Percentiles rank a stretch among this genome's conserved stretches.
Conservation (phyloP, 1,140 invertebrate species). For the Teleogryllus occipitalis region DNA sequence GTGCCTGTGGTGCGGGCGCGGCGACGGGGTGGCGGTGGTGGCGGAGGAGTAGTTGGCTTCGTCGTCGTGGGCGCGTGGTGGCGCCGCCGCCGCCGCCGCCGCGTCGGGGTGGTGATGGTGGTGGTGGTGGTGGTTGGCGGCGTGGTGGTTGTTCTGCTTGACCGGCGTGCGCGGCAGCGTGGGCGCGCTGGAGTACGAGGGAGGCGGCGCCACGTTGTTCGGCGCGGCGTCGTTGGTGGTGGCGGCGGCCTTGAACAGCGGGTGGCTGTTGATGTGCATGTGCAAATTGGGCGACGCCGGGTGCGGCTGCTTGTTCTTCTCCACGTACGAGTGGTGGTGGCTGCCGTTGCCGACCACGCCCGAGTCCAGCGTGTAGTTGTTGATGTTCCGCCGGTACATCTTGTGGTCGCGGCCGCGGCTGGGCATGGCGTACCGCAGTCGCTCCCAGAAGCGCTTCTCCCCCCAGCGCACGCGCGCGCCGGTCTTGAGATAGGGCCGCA, state of each 20-base stretch:
- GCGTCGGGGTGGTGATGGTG: slow-evolving; percentile 43
- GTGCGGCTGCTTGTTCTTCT: slow-evolving; percentile 29
- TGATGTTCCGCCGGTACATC: slow-evolving; percentile 63
- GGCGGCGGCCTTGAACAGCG: slow-evolving; percentile 40
- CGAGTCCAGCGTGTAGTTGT: slow-evolving; percentile 64
- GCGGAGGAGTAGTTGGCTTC: slow-evolving; percentile 53
- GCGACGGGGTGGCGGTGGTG: slow-evolving; percentile 53
- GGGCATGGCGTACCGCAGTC: slow-evolving; percentile 81
- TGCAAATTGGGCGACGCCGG: slow-evolving; percentile 23
- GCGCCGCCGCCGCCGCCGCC: slow-evolving; percentile 48
- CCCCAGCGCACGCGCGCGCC: slow-evolving; percentile 75
- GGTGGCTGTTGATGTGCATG: slow-evolving; percentile 34
- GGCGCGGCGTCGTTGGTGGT: slow-evolving; percentile 26
- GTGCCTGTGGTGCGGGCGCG: slow-evolving; percentile 47
- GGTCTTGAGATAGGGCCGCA: slow-evolving; percentile 80
- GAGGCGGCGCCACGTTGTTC: slow-evolving; percentile 25
- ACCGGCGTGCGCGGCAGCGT: slow-evolving; percentile 34
- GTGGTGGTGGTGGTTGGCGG: slow-evolving; percentile 41
- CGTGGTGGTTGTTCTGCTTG: slow-evolving; percentile 36
- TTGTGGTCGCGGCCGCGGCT: slow-evolving; percentile 47
- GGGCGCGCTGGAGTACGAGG: slow-evolving; percentile 30
- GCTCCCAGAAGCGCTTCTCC: slow-evolving; percentile 86
- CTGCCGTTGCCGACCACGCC: slow-evolving; percentile 46
- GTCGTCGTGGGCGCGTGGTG: slow-evolving; percentile 29
- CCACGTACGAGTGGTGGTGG: slow-evolving; percentile 32